These are phyloP conservation scores for Montipora capricornis DNA, from an alignment of 64 coral and sea anemone genomes.

Conservation along the genomic window DNA sequence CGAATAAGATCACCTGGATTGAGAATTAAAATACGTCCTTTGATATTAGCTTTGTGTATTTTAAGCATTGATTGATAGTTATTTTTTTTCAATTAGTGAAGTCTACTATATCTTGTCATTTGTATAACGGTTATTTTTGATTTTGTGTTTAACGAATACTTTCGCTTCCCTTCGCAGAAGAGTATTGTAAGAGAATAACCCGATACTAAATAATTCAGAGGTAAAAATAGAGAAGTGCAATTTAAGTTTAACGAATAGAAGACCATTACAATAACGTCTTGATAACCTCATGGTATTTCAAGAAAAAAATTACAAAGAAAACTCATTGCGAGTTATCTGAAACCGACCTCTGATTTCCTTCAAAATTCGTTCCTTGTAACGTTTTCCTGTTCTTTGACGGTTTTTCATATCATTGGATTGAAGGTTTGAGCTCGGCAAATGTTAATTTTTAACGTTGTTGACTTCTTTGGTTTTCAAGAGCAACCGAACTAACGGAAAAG, in stretches of 20 bases:
- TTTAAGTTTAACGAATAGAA: not conserved
- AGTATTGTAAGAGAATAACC: conserved; percentile 5
- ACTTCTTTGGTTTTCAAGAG: not conserved
- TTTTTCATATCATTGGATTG: not conserved
- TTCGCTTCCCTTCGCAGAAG: not conserved
- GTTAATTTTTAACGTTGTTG: not conserved
- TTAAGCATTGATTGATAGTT: too few species aligned
- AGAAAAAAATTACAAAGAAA: not conserved
- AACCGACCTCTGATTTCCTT: not conserved
- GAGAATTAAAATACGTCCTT: not conserved
- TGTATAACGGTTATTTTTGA: conserved; percentile 28
- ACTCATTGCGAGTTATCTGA: not conserved
- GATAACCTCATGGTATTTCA: not conserved
- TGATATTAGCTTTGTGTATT: not conserved
- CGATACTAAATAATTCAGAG: not conserved
- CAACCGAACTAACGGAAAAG: conserved; percentile 47
- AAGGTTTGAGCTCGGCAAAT: not conserved
- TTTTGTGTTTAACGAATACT: not conserved
- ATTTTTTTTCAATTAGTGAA: too few species aligned
- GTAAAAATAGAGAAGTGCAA: not conserved
- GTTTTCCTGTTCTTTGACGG: not conserved
- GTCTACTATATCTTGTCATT: not conserved
- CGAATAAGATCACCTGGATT: not conserved
- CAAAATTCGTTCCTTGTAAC: not conserved
- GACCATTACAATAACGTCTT: not conserved